phyloP scores from a whole-genome alignment of 1,140 invertebrate species.

The Drosophila nigromelanica region DNA sequence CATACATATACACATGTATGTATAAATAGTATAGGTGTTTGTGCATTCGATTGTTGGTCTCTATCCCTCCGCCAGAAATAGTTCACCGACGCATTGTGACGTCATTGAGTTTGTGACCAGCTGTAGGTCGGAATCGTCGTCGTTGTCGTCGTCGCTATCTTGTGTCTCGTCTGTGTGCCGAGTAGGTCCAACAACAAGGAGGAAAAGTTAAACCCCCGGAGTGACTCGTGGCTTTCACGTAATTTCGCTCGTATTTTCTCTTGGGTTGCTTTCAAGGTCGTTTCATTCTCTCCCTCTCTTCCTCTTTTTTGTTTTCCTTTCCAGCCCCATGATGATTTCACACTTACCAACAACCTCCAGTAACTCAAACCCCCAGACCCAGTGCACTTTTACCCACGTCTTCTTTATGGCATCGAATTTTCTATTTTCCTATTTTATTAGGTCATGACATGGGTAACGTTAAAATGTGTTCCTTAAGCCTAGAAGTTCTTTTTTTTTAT shows the following conservation, averaged over 20 bases:
- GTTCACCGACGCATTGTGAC: constrained; percentile 60
- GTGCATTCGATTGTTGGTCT: not conserved
- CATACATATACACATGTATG: not conserved
- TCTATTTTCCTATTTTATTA: constrained; percentile 3
- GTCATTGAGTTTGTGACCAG: constrained; percentile 65
- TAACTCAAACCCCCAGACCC: not conserved
- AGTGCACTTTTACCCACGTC: constrained; percentile 43
- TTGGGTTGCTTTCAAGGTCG: constrained; percentile 61
- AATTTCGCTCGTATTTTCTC: constrained; percentile 21
- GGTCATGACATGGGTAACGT: constrained; percentile 24
- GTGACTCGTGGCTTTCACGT: constrained; percentile 56
- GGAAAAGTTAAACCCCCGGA: constrained; percentile 38
- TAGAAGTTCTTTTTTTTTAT: too few species aligned
- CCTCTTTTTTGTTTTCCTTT: constrained; percentile 11
- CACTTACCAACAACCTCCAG: constrained; percentile 38
- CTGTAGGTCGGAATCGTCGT: constrained; percentile 67
- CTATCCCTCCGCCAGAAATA: constrained; percentile 46
- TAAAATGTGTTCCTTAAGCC: too few species aligned
- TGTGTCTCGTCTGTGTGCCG: not conserved
- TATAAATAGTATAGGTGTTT: constrained; percentile 2
- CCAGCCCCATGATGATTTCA: constrained; percentile 68
- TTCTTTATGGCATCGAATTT: constrained; percentile 28
- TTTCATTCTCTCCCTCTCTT: constrained; percentile 39
- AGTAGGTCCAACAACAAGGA: constrained; percentile 11
- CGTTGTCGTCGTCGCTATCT: constrained; percentile 9